Percentiles rank a stretch among this genome's conserved stretches.
Evolutionary conservation across 1,140 invertebrate species (phyloP).

Genomic region (Teleogryllus occipitalis): DNA sequence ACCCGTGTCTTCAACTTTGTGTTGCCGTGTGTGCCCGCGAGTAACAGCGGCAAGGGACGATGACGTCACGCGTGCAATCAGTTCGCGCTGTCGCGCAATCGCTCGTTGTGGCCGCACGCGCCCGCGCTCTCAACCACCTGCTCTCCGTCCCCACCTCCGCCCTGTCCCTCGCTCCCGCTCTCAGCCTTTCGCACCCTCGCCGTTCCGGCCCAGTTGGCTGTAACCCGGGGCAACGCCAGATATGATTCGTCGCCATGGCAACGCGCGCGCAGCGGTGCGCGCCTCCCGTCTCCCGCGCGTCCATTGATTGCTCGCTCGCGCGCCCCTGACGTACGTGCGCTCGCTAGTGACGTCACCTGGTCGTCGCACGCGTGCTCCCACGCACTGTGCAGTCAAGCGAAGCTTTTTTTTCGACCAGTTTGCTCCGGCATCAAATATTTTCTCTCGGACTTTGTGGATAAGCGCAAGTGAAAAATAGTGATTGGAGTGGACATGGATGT

Average conservation of each 20-base stretch:
- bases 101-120: neutral
- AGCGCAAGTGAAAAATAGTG: too few species aligned
- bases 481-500: too few species aligned
- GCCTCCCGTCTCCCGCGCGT: neutral
- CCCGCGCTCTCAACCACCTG: neutral
- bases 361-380: too few species aligned
- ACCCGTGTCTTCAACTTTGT: too few species aligned
- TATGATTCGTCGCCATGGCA: constrained; percentile 13
- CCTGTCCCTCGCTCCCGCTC: neutral
- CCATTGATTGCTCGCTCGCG: constrained; percentile 3
- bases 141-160: neutral
- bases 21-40: too few species aligned
- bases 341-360: neutral
- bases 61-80: too few species aligned
- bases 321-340: constrained; percentile 4
- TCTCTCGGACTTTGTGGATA: too few species aligned
- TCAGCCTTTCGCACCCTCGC: neutral
- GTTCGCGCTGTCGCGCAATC: neutral
- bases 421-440: too few species aligned
- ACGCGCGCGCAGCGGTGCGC: neutral
- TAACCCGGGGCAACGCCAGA: constrained; percentile 3
- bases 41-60: too few species aligned
- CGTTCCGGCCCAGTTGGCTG: neutral
- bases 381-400: too few species aligned
- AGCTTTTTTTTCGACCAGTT: too few species aligned